Percentiles rank a stretch among this genome's conserved stretches.
phyloP scores from a whole-genome alignment of 2,888 invertebrate species.

The Lottia scabra region DNA sequence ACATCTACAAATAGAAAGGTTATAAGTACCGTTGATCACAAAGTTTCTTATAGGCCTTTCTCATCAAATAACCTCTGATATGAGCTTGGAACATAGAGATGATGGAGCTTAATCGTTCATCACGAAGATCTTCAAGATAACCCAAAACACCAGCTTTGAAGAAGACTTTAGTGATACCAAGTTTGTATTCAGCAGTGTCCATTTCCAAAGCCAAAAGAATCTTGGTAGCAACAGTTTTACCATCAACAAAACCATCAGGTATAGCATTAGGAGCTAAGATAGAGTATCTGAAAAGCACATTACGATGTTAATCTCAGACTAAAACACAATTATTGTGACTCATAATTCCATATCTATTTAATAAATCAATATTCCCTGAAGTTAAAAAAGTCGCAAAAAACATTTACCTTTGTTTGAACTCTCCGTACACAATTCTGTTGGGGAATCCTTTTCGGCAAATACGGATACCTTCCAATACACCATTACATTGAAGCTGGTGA shows the following conservation, averaged over 20 bases:
- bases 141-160: slow-evolving; percentile 99
- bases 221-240: slow-evolving; percentile 76
- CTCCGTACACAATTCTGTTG: slow-evolving; percentile 98
- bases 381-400: too few relatives aligned
- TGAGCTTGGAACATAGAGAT: slow-evolving; percentile 89
- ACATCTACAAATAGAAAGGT: too few relatives aligned
- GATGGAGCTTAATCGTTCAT: slow-evolving; percentile 94
- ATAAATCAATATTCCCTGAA: too few relatives aligned
- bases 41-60: slow-evolving; percentile 89
- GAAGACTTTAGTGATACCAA: slow-evolving; percentile 99
- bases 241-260: slow-evolving; percentile 69
- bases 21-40: slow-evolving; percentile 86
- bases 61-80: slow-evolving; percentile 83
- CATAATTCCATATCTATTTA: too few relatives aligned
- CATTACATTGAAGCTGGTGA: slow-evolving; percentile 99
- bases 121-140: slow-evolving; percentile 99
- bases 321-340: too few relatives aligned
- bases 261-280: slow-evolving; percentile 91
- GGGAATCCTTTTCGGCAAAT: slow-evolving; percentile 99
- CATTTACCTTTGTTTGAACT: slow-evolving; percentile 98
- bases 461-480: slow-evolving; percentile 99
- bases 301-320: too few relatives aligned
- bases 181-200: slow-evolving; percentile 93
- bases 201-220: slow-evolving; percentile 74
- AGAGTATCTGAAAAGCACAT: slow-evolving; percentile 78